Evolutionary conservation across 2,888 invertebrate genomes (phyloP), one percentile per base, ranked within the genome.

Genomic region (Arrhopalites spinosus): DNA sequence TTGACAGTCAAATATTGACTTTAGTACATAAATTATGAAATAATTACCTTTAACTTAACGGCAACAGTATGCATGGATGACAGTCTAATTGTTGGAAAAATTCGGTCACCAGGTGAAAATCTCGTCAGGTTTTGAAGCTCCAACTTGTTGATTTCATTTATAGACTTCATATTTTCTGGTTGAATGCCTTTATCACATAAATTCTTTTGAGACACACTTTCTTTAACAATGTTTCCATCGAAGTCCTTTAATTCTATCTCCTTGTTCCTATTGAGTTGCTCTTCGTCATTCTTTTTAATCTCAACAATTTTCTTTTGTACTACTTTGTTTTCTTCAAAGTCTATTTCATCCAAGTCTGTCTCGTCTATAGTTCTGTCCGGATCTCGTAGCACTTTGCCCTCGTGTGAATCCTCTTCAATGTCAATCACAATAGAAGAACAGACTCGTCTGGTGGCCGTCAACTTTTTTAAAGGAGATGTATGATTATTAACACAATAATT

Each of bases 31-130:
- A 36, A 8, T 43, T 2, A n/a, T 71, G 15, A 59, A 71, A 7
- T 30, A 74, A 63, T 73, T 78, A 82, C 82, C 67, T 73, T 72
- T 7, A 82, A n/a, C 2, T 15, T 23, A 74, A 82, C 80, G 1
- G 78, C 72, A 0, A 82, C 76, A 3, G 82, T 82, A 69, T 82
- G 81, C 70, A 79, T 77, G 43, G 77, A 77, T 0, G 79, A 78
- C 45, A 64, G 67, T 17, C 79, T 76, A 23, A 81, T 79, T 78
- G 78, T 79, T 0, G 82, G 82, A 36, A 80, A 82, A n/a, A 82
- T 81, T 67, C 78, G 72, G 7, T 80, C 80, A 0, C 47, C 56
- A 0, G 80, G 73, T 25, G 73, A 59, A 59, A 79, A 78, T 74
- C 69, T 75, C 66, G 69, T 80, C 2, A 80, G 50, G 2, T 17